Conservation (phyloP, 1,140 invertebrate genomes). For the Tribolium madens region DNA sequence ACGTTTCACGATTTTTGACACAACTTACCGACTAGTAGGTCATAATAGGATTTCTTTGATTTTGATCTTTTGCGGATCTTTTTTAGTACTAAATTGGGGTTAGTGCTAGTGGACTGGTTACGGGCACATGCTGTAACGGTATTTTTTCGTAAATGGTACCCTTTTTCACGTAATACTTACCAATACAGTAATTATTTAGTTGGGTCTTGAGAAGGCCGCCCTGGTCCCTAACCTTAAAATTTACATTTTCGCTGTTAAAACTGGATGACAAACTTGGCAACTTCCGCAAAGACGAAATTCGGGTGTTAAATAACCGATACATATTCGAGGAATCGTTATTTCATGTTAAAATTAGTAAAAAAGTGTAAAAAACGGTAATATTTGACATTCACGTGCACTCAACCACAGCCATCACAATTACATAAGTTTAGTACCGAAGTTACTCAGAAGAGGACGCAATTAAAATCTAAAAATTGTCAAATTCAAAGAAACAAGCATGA, state of each 20-base stretch:
- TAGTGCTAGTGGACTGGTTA: slow-evolving; percentile 57
- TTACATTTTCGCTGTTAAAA: slow-evolving; percentile 51
- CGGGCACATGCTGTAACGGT: slow-evolving; percentile 49
- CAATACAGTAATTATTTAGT: slow-evolving; percentile 40
- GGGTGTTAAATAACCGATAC: slow-evolving; percentile 35
- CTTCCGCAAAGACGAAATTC: neutral
- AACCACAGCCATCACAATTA: neutral
- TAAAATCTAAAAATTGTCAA: too few species aligned
- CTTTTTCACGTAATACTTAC: slow-evolving; percentile 47
- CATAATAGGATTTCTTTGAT: slow-evolving; percentile 66
- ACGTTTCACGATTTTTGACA: slow-evolving; percentile 45
- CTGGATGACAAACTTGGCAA: slow-evolving; percentile 43
- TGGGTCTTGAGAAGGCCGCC: slow-evolving; percentile 54
- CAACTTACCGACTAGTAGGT: slow-evolving; percentile 69
- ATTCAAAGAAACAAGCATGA: too few species aligned
- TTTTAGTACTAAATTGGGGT: slow-evolving; percentile 53
- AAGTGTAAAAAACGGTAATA: slow-evolving; percentile 2
- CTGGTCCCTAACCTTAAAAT: slow-evolving; percentile 46
- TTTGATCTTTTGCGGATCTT: slow-evolving; percentile 62
- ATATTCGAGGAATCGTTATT: neutral
- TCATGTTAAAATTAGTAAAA: neutral
- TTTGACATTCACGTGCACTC: slow-evolving; percentile 4
- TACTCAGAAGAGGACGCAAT: neutral
- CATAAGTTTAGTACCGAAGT: neutral
- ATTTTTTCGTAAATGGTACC: too few species aligned